phyloP scores from a whole-genome alignment of 2,113 vertebrate species.

The Pithys albifrons region DNA sequence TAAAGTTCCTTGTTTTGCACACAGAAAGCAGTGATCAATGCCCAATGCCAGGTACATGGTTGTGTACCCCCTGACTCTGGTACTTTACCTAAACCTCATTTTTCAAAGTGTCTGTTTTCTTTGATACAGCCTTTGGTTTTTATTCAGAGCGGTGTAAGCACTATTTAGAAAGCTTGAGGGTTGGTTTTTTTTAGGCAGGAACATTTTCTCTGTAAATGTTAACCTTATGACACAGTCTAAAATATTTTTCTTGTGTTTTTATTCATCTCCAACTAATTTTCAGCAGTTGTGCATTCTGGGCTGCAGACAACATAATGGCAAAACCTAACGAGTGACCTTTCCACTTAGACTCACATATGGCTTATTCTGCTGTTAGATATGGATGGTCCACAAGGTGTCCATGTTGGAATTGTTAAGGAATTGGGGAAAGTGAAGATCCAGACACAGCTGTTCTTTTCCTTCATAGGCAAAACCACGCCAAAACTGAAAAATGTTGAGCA shows the following conservation, averaged over 20 bases:
- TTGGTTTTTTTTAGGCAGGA: not conserved
- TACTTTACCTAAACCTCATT: not conserved
- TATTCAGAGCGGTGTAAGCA: not conserved
- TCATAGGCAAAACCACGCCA: not conserved
- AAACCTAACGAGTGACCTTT: not conserved
- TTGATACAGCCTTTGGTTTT: not conserved
- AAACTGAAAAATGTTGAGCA: not conserved
- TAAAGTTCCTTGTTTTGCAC: slow-evolving; percentile 25
- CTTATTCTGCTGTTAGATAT: not conserved
- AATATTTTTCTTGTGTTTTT: slow-evolving; percentile 8
- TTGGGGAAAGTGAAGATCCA: not conserved
- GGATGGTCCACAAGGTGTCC: not conserved
- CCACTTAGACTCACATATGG: not conserved
- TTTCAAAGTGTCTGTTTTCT: not conserved
- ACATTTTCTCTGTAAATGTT: slow-evolving; percentile 22
- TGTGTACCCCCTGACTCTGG: not conserved
- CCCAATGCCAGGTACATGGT: not conserved
- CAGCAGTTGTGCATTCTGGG: not conserved
- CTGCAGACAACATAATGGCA: not conserved
- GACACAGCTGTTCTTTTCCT: not conserved
- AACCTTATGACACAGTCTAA: not conserved
- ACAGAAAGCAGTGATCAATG: not conserved
- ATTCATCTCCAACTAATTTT: not conserved
- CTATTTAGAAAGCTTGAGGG: not conserved
- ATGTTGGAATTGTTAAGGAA: not conserved